Percentiles rank a stretch among this genome's conserved stretches.
These are phyloP conservation scores for Carassius carassius DNA, from an alignment of 2,113 vertebrate species.

Conservation along the genomic window DNA sequence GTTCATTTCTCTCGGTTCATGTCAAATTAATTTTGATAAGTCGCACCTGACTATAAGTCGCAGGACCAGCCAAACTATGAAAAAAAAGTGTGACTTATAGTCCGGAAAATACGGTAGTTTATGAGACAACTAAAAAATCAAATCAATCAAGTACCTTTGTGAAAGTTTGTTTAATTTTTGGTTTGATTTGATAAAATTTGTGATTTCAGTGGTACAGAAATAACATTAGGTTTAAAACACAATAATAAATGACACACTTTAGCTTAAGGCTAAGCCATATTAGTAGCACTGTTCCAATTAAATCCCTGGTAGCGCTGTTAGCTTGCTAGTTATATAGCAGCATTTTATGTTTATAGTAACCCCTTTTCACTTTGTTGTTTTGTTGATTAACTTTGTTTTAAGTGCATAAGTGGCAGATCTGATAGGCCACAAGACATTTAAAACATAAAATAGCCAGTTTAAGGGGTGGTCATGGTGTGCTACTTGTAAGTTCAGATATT, in stretches of 20 bases:
- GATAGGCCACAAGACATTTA: background rate
- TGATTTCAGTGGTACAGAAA: background rate
- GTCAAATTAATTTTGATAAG: too few species aligned
- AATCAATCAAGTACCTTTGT: too few species aligned
- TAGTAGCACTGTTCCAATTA: background rate
- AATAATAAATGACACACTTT: background rate
- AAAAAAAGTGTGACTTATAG: too few species aligned
- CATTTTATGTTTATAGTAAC: background rate
- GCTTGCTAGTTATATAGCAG: background rate
- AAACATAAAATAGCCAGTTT: background rate
- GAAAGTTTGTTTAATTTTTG: background rate
- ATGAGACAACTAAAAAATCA: too few species aligned
- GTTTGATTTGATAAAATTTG: background rate
- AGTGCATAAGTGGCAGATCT: background rate
- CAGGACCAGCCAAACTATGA: too few species aligned
- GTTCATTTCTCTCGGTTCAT: too few species aligned
- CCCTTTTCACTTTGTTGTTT: background rate
- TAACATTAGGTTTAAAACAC: background rate
- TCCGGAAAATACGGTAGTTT: too few species aligned
- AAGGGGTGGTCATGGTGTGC: background rate
- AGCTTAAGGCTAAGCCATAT: background rate
- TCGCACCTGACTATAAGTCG: too few species aligned
- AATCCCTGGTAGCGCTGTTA: background rate
- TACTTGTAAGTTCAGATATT: background rate
- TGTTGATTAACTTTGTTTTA: background rate